Base-by-base conservation (phyloP, 2,888 invertebrate species). In the Ichneumoninae sp. region DNA sequence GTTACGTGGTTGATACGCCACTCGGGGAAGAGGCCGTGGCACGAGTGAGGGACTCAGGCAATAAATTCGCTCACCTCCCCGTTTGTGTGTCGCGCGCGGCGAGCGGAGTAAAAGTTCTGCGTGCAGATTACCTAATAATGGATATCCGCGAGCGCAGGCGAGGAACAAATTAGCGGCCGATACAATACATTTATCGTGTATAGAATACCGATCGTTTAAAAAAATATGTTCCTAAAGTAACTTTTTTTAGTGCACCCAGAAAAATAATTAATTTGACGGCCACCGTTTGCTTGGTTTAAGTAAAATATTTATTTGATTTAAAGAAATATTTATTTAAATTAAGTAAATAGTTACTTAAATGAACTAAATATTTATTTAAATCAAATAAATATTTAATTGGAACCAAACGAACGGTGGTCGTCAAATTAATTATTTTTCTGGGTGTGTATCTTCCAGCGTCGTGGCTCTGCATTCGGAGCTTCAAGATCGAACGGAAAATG, bases 101-200 rank as follows among this genome's bases (percentile, higher is more conserved):
- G 74, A 81, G 52, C 40, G 69, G 79, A 47, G 85, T 81, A 89
- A 90, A 90, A 90, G 89, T 91, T 90, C 60, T 82, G 44, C 89
- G 89, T 87, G 90, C 83, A 80, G 89, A 90, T 89, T 89, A 91
- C 89, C 90, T 90, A 92, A 92, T 92, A 92, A 92, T 90, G 91
- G 90, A 91, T 91, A 91, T 90, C 88, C 89, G 90, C 75, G 79
- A 68, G 81, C 62, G 80, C 90, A 89, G 90, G 90, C 89, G 90
- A 89, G 90, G 90, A 91, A 89, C 90, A 92, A 93, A 93, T 93
- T 93, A 92, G 90, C 88, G 85, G 1, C 26, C 26, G 26, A 26
- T 26, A 26, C 1, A 26, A 26, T 26, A 1, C 26, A 26, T 22
- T 26, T 26, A 26, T 16, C 16, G 30, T 16, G 5, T 10, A 6